Conservation (phyloP, 2,888 invertebrate species). For the Heliconius cydno region DNA sequence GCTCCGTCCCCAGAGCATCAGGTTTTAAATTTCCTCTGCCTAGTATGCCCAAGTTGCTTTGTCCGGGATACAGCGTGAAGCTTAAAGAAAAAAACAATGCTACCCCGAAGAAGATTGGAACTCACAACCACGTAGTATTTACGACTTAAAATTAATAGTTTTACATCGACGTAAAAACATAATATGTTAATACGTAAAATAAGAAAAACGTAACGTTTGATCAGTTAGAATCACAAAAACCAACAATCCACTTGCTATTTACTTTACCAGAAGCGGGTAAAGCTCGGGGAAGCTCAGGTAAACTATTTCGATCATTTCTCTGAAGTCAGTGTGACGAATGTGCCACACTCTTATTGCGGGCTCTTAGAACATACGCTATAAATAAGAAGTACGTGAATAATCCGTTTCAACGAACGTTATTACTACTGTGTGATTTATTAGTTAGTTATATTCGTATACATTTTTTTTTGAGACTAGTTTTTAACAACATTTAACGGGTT, state of each 20-base stretch:
- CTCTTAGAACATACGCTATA: slow-evolving; percentile 23
- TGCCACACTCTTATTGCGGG: slow-evolving; percentile 34
- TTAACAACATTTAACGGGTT: background rate
- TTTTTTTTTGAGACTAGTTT: too few relatives aligned
- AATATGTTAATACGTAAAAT: background rate
- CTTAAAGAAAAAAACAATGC: too few relatives aligned
- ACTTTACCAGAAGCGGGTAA: background rate
- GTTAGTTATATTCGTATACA: background rate
- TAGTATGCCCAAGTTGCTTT: too few relatives aligned
- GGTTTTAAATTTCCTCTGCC: too few relatives aligned
- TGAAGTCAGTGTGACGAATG: slow-evolving; percentile 33
- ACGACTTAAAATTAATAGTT: too few relatives aligned
- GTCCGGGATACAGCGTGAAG: too few relatives aligned
- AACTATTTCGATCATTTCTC: slow-evolving; percentile 32
- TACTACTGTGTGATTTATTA: background rate
- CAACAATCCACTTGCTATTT: background rate
- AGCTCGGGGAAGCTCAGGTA: background rate
- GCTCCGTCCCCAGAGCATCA: too few relatives aligned
- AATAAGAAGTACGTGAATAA: slow-evolving; percentile 39
- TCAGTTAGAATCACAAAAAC: background rate
- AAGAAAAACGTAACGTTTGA: background rate
- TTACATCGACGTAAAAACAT: too few relatives aligned
- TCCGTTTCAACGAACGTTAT: slow-evolving; percentile 24
- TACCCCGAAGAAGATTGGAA: too few relatives aligned
- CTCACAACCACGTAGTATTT: too few relatives aligned